Evolutionary conservation across 2,888 invertebrate species (phyloP), one percentile per base, ranked within the genome.

Genomic region (Octonoba sinensis): DNA sequence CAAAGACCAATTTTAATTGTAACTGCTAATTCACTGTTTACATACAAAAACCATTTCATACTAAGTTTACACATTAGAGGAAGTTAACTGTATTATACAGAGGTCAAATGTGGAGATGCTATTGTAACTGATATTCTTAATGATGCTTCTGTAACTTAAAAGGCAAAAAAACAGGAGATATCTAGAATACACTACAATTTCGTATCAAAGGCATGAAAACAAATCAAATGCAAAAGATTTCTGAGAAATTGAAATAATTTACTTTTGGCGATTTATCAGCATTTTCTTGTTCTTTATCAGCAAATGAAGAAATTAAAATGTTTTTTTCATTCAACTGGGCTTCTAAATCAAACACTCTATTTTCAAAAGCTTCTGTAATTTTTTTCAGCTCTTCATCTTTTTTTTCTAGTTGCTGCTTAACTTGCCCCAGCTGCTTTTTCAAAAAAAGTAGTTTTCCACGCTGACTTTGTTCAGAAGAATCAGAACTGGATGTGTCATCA

Each of bases 241-340:
- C 0, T 11, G 18, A 20, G 22, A 16, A 24, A 59, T 3, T 20
- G 11, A 36, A 36, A 36, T 36, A 36, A 6, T 36, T 79, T 67
- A 72, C 79, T 60, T 73, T 67, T 20, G 76, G 69, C n/a, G 70
- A 70, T 18, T 51, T 67, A 16, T 72, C 67, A 44, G 46, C 60
- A 24, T 44, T 8, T 47, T 65, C 71, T 27, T n/a, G 3, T 4
- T 16, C 18, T 18, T 65, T 60, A 46, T 22, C 57, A 56, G 62
- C 69, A 22, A 76, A 16, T 12, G 76, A 74, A 54, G 87, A 87
- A 77, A 88, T 86, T 4, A 86, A 81, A 77, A 85, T 86, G 44
- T 87, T 86, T 77, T 87, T 86, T 77, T 90, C 90, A 82, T 90
- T 89, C 47, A 91, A 86, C 84, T 91, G 90, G 71, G 88, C 88